phyloP scores from a whole-genome alignment of 2,888 invertebrate species.

The Drosophila merina region DNA sequence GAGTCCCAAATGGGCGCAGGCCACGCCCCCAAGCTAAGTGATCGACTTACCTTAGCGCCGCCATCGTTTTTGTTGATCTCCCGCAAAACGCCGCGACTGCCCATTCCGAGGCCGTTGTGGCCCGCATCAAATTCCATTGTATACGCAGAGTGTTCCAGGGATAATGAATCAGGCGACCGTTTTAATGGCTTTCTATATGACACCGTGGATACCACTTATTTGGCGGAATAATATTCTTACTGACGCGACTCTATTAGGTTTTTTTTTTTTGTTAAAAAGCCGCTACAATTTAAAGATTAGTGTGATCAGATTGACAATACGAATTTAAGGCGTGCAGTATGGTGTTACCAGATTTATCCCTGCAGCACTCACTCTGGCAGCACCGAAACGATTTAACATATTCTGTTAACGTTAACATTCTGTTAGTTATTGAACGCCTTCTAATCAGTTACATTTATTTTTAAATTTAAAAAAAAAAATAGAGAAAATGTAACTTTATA shows the following conservation, averaged over 20 bases:
- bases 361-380: background rate
- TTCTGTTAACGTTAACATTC: background rate
- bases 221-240: slow-evolving; percentile 13
- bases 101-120: slow-evolving; percentile 25
- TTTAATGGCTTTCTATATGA: background rate
- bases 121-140: slow-evolving; percentile 49
- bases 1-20: slow-evolving; percentile 22
- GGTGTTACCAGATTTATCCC: background rate
- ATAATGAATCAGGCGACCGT: background rate
- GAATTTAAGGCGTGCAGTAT: background rate
- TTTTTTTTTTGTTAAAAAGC: slow-evolving; percentile 54
- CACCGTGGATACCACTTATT: background rate
- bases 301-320: background rate
- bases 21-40: slow-evolving; percentile 31
- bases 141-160: slow-evolving; percentile 1
- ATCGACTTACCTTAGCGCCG: slow-evolving; percentile 64
- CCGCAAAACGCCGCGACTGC: slow-evolving; percentile 65
- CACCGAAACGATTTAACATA: background rate
- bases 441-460: background rate
- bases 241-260: slow-evolving; percentile 9
- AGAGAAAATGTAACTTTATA: background rate
- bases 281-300: slow-evolving; percentile 66
- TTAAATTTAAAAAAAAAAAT: background rate
- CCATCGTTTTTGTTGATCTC: slow-evolving; percentile 73
- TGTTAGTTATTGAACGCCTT: background rate